phyloP scores from a whole-genome alignment of 1,140 invertebrate species.

The Heliconius congener region DNA sequence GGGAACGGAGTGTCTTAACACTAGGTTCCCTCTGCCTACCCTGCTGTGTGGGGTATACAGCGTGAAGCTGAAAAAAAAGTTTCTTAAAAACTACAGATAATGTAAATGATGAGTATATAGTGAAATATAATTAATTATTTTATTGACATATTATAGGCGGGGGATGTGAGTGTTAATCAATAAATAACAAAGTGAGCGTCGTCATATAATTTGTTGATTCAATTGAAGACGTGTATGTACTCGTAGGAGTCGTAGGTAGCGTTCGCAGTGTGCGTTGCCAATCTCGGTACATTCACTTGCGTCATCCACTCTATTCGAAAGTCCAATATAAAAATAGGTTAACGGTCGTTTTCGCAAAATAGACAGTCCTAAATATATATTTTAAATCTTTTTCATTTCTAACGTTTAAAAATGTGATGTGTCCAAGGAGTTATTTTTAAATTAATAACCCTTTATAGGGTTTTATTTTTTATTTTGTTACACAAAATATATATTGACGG shows the following conservation, averaged over 20 bases:
- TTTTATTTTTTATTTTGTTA: too few relatives aligned
- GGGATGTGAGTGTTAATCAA: not conserved
- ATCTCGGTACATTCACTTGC: slow-evolving; percentile 56
- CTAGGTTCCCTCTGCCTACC: too few relatives aligned
- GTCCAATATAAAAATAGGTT: slow-evolving; percentile 74
- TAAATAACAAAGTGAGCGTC: slow-evolving; percentile 15
- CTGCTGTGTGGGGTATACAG: too few relatives aligned
- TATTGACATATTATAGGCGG: not conserved
- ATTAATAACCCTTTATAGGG: too few relatives aligned
- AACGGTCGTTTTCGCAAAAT: slow-evolving; percentile 65
- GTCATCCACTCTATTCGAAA: slow-evolving; percentile 68
- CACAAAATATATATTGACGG: too few relatives aligned
- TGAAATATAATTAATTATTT: not conserved
- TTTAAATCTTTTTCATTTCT: slow-evolving; percentile 52
- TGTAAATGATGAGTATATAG: not conserved
- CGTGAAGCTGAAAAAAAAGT: too few relatives aligned
- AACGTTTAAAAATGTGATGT: slow-evolving; percentile 19
- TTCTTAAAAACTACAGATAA: not conserved
- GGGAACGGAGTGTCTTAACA: too few relatives aligned
- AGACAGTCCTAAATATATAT: slow-evolving; percentile 58
- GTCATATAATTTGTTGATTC: slow-evolving; percentile 38
- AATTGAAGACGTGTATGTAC: slow-evolving; percentile 28
- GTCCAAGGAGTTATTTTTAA: slow-evolving; percentile 15
- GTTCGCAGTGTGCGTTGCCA: slow-evolving; percentile 53
- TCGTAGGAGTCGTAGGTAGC: slow-evolving; percentile 37